Base-by-base conservation (phyloP, 37 sponge, comb jelly and placozoan species). In the Tethya wilhelma region DNA sequence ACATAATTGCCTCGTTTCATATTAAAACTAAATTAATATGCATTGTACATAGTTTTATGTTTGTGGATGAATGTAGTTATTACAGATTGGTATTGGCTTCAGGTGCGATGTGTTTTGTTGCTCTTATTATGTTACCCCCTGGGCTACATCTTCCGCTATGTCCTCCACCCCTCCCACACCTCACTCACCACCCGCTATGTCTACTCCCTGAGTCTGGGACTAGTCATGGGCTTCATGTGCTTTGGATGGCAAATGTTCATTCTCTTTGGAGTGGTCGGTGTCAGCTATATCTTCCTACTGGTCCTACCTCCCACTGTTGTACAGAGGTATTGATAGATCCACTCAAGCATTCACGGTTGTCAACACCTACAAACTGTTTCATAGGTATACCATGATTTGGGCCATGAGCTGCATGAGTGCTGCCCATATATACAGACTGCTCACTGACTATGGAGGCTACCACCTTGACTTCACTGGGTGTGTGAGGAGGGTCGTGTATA, bases 381-480 rank as follows among this genome's bases (percentile, higher is more conserved):
- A 6, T 23, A 69, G 77, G 78, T 63, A 73, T 56, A 56, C 76
- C 33, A 79, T 80, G 86, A 82, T 67, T 38, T 93, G 86, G 86
- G 81, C 82, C 36, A 40, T 89, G 55, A 39, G 44, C 39, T 67
- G 56, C 49, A 82, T 89, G 45, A 38, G 58, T 31, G 79, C 63
- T 22, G 73, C 90, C 2, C 94, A 93, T 40, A 38, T 89, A 40
- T 93, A 93, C 68, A 59, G 94, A 25, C 63, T 89, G 68, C 1
- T 74, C 38, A 75, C 78, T 14, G 94, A 93, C 77, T 93, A 86
- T 74, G 90, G 90, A 42, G 91, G 91, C 42, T 95, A 74, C 34
- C 69, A 78, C 45, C 70, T 87, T 49, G 88, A 86, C 75, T 86
- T 91, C 79, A 86, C 84, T 26, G 92, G 92, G 90, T 90, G 66